phyloP scores from a whole-genome alignment of 92 coral and sea anemone genomes.

The Montipora capitata region DNA sequence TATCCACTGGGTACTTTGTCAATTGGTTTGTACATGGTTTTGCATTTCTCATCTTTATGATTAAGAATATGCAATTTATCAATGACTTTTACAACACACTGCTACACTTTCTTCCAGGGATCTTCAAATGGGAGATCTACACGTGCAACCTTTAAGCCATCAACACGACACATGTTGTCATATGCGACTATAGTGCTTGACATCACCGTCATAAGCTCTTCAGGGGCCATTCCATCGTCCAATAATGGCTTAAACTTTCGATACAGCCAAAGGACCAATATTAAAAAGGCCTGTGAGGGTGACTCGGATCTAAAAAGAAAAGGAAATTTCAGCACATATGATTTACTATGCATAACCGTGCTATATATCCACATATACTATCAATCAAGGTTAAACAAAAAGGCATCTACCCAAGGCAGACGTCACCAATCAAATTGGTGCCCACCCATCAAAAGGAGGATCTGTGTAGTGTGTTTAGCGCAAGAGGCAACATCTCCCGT shows the following conservation, averaged over 20 bases:
- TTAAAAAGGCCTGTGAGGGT: constrained; percentile 43
- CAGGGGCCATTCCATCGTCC: constrained; percentile 10
- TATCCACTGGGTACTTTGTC: constrained; percentile 25
- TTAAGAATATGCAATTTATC: constrained; percentile 55
- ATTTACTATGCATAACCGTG: neutral
- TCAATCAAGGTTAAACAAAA: too few species aligned
- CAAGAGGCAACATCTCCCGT: too few species aligned
- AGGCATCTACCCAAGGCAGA: too few species aligned
- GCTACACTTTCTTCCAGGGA: constrained; percentile 62
- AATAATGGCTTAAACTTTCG: neutral
- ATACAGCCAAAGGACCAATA: constrained; percentile 34
- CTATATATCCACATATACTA: too few species aligned
- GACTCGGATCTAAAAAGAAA: constrained; percentile 31
- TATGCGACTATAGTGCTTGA: constrained; percentile 45
- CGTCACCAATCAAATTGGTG: too few species aligned
- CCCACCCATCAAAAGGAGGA: too few species aligned
- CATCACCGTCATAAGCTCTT: constrained; percentile 18
- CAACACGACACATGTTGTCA: constrained; percentile 77
- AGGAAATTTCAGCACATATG: neutral
- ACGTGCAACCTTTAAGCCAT: constrained; percentile 46
- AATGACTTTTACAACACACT: constrained; percentile 44
- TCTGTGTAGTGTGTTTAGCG: too few species aligned
- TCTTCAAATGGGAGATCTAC: constrained; percentile 50
- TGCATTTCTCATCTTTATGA: constrained; percentile 66
- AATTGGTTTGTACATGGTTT: constrained; percentile 49